These are phyloP conservation scores for Neomonachus schauinslandi DNA, from an alignment of 2,113 vertebrate species.

Conservation along the genomic window DNA sequence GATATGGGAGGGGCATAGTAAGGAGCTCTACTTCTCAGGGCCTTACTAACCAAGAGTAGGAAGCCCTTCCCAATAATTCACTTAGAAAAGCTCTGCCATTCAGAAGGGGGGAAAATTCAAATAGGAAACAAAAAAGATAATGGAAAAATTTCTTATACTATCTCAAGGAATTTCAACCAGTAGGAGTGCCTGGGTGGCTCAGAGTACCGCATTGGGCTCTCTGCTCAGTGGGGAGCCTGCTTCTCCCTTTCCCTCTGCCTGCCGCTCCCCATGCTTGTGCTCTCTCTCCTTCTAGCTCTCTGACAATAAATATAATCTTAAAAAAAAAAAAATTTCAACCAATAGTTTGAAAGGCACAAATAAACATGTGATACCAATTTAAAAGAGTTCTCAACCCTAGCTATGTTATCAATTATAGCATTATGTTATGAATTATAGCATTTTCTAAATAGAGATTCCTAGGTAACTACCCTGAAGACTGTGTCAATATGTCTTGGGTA, in stretches of 20 bases:
- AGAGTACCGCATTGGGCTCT: too few species aligned
- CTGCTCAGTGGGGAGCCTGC: too few species aligned
- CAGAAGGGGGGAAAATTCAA: not conserved
- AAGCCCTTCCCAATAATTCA: not conserved
- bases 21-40: not conserved
- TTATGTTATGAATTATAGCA: not conserved
- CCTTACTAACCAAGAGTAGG: not conserved
- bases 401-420: not conserved
- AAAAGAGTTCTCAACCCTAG: not conserved
- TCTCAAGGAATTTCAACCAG: not conserved
- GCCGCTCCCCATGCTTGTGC: too few species aligned
- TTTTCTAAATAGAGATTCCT: not conserved
- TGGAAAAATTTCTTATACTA: not conserved
- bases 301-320: too few species aligned
- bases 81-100: not conserved
- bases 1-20: not conserved
- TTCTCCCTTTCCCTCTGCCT: too few species aligned
- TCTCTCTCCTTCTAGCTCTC: too few species aligned
- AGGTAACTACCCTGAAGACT: not conserved
- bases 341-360: not conserved
- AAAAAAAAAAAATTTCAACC: not conserved
- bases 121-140: not conserved
- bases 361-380: not conserved
- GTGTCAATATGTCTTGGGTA: not conserved
- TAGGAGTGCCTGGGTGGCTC: too few species aligned